Conservation (phyloP, 2,113 vertebrate species). For the Odontesthes bonariensis region DNA sequence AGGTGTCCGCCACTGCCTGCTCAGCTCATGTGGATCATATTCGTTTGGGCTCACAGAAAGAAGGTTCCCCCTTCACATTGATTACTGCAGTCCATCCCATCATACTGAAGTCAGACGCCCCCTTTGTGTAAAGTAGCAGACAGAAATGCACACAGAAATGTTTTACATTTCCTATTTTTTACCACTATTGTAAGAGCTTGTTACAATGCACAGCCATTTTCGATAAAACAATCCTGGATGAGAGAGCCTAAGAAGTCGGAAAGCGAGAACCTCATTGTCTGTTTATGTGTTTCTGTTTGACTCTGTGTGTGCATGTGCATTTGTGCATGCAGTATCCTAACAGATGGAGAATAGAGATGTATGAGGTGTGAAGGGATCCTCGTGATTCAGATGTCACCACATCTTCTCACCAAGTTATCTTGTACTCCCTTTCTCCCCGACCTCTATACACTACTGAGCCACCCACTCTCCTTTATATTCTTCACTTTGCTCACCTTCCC, state of each 20-base stretch:
- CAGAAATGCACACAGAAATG: not conserved
- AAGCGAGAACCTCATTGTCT: constrained; percentile 4
- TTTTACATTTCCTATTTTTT: not conserved
- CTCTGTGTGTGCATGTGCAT: not conserved
- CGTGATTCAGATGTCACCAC: constrained; percentile 44
- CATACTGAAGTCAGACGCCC: not conserved
- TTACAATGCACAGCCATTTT: not conserved
- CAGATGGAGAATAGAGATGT: constrained; percentile 33
- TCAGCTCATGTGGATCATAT: constrained; percentile 5
- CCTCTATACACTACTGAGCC: constrained; percentile 16
- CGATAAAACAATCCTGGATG: not conserved
- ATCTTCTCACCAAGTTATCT: constrained; percentile 39
- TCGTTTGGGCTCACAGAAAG: not conserved
- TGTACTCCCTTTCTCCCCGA: constrained; percentile 20
- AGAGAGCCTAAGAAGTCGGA: not conserved
- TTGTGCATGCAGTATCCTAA: constrained; percentile 11
- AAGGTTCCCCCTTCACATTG: not conserved
- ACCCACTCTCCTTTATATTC: constrained; percentile 15
- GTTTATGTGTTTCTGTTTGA: not conserved
- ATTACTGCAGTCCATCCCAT: not conserved
- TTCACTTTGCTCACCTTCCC: constrained; percentile 15
- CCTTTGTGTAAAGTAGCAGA: not conserved
- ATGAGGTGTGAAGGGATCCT: constrained; percentile 42
- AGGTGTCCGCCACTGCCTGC: constrained; percentile 10
- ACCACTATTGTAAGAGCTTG: not conserved